Evolutionary conservation across 2,113 vertebrate genomes (phyloP).

Genomic region (Cervus canadensis): DNA sequence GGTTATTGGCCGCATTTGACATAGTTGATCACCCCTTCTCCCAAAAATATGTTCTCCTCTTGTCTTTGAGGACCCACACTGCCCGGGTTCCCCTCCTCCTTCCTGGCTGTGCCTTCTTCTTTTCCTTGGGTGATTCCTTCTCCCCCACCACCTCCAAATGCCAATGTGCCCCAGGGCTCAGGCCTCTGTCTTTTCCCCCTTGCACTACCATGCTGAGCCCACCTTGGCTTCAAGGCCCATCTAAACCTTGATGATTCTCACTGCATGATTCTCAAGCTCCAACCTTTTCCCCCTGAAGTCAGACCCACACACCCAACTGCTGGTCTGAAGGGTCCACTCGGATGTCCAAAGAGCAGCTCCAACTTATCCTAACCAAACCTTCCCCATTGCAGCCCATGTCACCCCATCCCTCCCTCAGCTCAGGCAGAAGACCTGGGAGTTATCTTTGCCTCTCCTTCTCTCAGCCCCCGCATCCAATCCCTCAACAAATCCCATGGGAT

Average conservation of each 20-base stretch:
- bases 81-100: background rate
- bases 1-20: background rate
- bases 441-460: background rate
- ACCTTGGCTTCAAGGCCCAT: background rate
- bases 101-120: background rate
- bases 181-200: background rate
- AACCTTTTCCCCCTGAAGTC: background rate
- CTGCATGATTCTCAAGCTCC: no score
- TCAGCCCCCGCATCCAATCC: background rate
- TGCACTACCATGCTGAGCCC: background rate
- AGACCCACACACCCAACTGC: background rate
- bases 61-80: background rate
- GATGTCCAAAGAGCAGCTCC: background rate
- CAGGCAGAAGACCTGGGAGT: background rate
- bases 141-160: background rate
- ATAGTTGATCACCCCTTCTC: background rate
- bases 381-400: accelerated
- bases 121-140: background rate
- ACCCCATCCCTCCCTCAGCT: background rate
- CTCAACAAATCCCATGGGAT: background rate
- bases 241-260: background rate
- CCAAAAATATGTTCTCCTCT: background rate
- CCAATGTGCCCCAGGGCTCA: background rate
- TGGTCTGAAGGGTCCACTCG: background rate
- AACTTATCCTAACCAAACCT: background rate